Evolutionary conservation across 2,797 vertebrate species (phyloP), one percentile per base, ranked within the genome.

Genomic region (Amblyraja radiata): DNA sequence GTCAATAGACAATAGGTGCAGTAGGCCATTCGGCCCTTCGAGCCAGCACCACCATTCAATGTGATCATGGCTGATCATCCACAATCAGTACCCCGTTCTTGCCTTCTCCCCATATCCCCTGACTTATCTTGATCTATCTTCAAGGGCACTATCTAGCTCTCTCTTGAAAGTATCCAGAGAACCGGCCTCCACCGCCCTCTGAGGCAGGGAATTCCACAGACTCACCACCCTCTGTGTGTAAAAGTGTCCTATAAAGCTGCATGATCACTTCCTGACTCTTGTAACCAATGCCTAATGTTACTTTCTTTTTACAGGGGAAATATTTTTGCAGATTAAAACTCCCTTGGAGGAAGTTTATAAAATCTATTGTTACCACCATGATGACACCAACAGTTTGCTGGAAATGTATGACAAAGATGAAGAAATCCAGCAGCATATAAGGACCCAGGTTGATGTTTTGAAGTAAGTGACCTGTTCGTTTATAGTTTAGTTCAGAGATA

Each of bases 351-450:
- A 98, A 9, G 97, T 97, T 11, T 99, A 99, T 96, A 99, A 99
- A 96, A 97, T 97, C 95, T 99, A 99, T 95, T 99, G 98, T 95
- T 99, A 98, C 95, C 98, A 98, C 93, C 98, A 99, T 0, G 98
- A 99, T 23, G 98, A 99, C 58, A 98, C 98, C 0, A 98, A 97
- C 94, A 94, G 95, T 93, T 95, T 97, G 46, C 97, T 99, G 80
- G 98, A 99, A 96, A 96, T 97, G 93, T 98, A 98, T 28, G 98
- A 99, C 94, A 98, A 97, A 95, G 98, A 99, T 16, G 98, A 98
- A 94, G 97, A 98, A 94, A 96, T 98, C 94, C 98, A 97, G 94
- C 96, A 97, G 93, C 97, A 98, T 95, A 97, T 99, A 95, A 97
- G 95, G 94, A 96, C 96, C 65, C 98, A 98, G 94, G 94, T 98